Evolutionary conservation across 2,797 vertebrate species (phyloP), one percentile per base, ranked within the genome.

Genomic region (Ciconia nigra): DNA sequence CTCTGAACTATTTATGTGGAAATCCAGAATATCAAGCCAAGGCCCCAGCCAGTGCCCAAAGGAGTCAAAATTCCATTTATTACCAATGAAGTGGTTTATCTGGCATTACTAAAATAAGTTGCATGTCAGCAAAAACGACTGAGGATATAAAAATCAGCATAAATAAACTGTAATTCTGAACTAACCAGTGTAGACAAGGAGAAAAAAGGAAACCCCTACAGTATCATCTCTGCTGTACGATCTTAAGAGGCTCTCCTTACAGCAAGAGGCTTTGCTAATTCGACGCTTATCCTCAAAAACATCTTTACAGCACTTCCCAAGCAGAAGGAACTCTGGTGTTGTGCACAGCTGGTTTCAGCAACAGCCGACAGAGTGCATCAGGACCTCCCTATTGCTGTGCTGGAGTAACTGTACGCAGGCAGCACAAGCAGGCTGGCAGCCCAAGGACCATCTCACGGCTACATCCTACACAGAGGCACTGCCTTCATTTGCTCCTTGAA

Each of bases 401-500:
- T 39, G 31, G 54, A 19, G 24, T 41, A 11, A 28, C 46, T 5
- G 41, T 10, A 29, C 24, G 15, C 4, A 13, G 46, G 31, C 61
- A 61, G 42, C 31, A 21, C 41, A n/a, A 79, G 14, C 73, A 59
- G 44, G 73, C 59, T 18, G 18, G 47, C 47, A 57, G 24, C 33
- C 33, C 6, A 0, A 24, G 33, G 17, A 18, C 24, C 5, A 5
- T 26, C 44, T 58, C 22, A n/a, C 0, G 0, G 20, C 58, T 46
- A 19, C 4, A 1, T 47, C 83, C 52, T 44, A 35, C 22, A 41
- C 13, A 58, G n/a, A 71, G 70, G 33, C 47, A 51, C 2, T 17
- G 47, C 12, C 33, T 84, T 54, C 35, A 5, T 26, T 37, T 76
- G 58, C 61, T 83, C 26, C 62, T 54, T 13, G 9, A 78, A 33